Evolutionary conservation across 2,888 invertebrate species (phyloP).

Genomic region (Cheilosia impressa): DNA sequence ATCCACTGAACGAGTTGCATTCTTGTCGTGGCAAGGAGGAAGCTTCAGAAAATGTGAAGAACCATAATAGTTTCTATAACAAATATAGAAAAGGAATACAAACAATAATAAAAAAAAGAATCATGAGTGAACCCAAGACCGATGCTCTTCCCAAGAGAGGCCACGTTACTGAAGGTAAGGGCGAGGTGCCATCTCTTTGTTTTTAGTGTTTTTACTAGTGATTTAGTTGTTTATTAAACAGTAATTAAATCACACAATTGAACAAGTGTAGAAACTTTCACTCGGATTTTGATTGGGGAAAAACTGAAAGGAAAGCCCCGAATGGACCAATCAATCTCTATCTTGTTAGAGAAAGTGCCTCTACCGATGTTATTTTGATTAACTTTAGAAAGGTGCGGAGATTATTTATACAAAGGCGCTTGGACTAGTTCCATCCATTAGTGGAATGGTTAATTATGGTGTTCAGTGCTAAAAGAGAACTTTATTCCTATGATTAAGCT

Average conservation of each 20-base stretch:
- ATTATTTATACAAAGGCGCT: neutral
- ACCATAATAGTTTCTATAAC: conserved; percentile 10
- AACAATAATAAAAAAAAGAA: neutral
- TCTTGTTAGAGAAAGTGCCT: conserved; percentile 42
- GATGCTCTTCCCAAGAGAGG: conserved; percentile 87
- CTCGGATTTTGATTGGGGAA: conserved; percentile 29
- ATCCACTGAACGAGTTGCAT: conserved; percentile 13
- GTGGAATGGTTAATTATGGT: neutral
- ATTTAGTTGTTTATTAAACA: neutral
- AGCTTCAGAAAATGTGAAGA: conserved; percentile 42
- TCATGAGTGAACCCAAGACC: conserved; percentile 77
- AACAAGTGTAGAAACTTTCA: conserved; percentile 37
- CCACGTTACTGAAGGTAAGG: conserved; percentile 87
- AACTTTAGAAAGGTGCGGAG: neutral
- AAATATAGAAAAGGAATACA: conserved; percentile 7
- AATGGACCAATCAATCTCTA: neutral
- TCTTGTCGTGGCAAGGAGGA: neutral
- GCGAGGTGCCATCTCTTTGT: conserved; percentile 30
- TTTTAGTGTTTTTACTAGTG: neutral
- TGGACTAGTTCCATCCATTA: neutral
- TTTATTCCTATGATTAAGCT: too few relatives aligned
- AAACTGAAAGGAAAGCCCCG: conserved; percentile 13
- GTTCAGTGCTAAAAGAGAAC: neutral
- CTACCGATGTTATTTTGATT: conserved; percentile 13
- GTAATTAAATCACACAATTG: conserved; percentile 3